Percentiles rank a stretch among this genome's conserved stretches.
phyloP scores from a whole-genome alignment of 2,113 vertebrate genomes.

The Excalfactoria chinensis region DNA sequence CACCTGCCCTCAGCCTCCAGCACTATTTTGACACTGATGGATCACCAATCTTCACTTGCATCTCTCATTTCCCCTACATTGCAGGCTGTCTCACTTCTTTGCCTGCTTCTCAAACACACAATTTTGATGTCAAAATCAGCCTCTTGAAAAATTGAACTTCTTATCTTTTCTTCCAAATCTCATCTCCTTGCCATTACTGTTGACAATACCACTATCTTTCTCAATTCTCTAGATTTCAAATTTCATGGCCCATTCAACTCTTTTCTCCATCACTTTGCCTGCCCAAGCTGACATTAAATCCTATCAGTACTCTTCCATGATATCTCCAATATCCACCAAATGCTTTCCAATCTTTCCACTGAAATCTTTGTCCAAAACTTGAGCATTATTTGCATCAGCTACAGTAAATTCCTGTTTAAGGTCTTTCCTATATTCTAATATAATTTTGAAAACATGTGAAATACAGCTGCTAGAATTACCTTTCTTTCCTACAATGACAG shows the following conservation, averaged over 20 bases:
- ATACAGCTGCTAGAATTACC: not conserved
- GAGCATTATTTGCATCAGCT: not conserved
- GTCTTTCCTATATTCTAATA: not conserved
- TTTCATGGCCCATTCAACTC: conserved; percentile 57
- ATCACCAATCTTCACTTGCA: conserved; percentile 31
- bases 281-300: conserved; percentile 2
- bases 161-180: conserved; percentile 52
- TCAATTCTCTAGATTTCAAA: conserved; percentile 38
- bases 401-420: not conserved
- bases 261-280: conserved; percentile 7
- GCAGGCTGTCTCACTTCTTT: conserved; percentile 33
- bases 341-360: not conserved
- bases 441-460: not conserved
- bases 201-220: conserved; percentile 23
- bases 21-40: conserved; percentile 35
- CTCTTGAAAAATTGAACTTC: conserved; percentile 67
- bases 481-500: not conserved
- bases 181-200: conserved; percentile 22
- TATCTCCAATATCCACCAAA: not conserved
- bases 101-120: conserved; percentile 43
- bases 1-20: conserved; percentile 1
- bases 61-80: conserved; percentile 11
- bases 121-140: conserved; percentile 60
- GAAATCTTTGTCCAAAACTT: not conserved
- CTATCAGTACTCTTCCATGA: not conserved